Evolutionary conservation across 2,113 vertebrate species (phyloP).

Genomic region (Callithrix jacchus): DNA sequence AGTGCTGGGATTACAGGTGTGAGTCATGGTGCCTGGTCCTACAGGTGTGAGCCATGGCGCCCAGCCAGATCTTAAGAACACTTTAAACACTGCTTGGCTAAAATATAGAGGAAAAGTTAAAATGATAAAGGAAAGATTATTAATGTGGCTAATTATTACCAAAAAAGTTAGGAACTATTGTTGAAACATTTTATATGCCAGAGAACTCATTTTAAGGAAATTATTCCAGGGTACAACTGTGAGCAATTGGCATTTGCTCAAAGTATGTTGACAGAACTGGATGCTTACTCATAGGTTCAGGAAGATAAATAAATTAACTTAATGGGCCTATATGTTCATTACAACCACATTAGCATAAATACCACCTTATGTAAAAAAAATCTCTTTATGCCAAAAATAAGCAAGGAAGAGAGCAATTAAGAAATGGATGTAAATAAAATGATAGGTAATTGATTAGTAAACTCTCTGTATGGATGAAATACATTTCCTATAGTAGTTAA

Average conservation of each 20-base stretch:
- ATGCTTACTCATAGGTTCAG: not conserved
- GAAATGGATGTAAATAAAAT: not conserved
- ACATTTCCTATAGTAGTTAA: not conserved
- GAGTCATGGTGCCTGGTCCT: too few relatives aligned
- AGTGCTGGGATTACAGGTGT: too few relatives aligned
- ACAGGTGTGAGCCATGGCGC: too few relatives aligned
- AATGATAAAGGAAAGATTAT: not conserved
- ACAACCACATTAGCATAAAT: not conserved
- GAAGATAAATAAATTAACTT: not conserved
- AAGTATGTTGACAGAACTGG: not conserved
- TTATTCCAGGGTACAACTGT: not conserved
- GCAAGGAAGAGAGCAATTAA: not conserved
- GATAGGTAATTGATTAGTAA: not conserved
- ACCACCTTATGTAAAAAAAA: not conserved
- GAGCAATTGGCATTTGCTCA: not conserved
- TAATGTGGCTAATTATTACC: not conserved
- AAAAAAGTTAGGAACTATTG: slow-evolving; percentile 13
- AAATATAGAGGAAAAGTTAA: not conserved
- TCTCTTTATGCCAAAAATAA: not conserved
- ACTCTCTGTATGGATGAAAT: not conserved
- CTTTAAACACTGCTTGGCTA: not conserved
- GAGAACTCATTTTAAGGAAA: not conserved
- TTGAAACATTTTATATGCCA: not conserved
- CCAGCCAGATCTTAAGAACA: not conserved
- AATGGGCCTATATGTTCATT: not conserved